Conservation (phyloP, 2,113 vertebrate genomes). For the Colinus virginianus region DNA sequence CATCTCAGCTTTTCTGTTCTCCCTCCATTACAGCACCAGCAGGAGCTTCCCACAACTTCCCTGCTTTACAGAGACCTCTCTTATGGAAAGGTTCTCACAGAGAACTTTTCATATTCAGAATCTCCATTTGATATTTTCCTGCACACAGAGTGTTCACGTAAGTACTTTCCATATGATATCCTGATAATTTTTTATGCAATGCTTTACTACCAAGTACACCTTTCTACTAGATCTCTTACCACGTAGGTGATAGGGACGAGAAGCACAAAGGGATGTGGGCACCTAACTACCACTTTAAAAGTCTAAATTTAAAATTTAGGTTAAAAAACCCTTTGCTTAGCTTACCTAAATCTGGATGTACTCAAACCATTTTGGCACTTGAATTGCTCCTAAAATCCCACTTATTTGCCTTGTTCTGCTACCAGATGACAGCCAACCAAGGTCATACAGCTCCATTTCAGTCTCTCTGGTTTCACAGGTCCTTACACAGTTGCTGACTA, state of each 20-base stretch:
- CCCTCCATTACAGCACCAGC: neutral
- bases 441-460: neutral
- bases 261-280: neutral
- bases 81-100: neutral
- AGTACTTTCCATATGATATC: neutral
- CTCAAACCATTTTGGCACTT: neutral
- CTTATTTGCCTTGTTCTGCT: neutral
- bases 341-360: neutral
- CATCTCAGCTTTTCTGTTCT: neutral
- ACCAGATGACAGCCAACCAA: neutral
- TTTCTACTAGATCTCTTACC: neutral
- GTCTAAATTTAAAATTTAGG: neutral
- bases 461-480: neutral
- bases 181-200: neutral
- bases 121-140: neutral
- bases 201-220: neutral
- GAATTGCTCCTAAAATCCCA: neutral
- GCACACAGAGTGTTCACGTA: neutral
- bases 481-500: neutral
- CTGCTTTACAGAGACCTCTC: neutral
- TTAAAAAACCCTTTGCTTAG: neutral
- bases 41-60: neutral
- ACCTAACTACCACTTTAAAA: neutral
- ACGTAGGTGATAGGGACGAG: rapidly evolving
- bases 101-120: neutral